These are phyloP conservation scores for Branchipolynoe longqiensis DNA, from an alignment of 2,888 invertebrate genomes.

Conservation along the genomic window DNA sequence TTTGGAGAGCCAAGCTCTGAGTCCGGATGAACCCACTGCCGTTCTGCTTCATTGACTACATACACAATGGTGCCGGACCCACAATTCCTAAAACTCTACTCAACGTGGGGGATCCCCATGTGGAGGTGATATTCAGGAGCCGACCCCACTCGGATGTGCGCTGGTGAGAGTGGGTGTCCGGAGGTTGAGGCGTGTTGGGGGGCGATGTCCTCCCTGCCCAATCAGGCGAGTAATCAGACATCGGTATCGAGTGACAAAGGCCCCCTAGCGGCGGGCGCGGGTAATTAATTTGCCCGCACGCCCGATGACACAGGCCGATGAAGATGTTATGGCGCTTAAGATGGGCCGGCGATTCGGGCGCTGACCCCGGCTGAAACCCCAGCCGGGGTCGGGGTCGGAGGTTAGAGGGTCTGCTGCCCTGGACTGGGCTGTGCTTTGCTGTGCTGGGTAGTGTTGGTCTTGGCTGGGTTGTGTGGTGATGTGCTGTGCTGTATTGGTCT, in stretches of 20 bases:
- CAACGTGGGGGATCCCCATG: too few species aligned
- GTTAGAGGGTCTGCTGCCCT: neutral
- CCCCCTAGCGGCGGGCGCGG: neutral
- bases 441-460: constrained; percentile 6
- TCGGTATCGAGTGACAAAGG: constrained; percentile 47
- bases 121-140: too few species aligned
- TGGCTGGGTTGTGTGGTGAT: constrained; percentile 1
- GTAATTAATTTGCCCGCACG: constrained; percentile 50
- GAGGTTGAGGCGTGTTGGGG: neutral
- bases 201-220: neutral
- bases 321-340: constrained; percentile 45
- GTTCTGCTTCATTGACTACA: too few species aligned
- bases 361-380: constrained; percentile 8
- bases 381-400: constrained; percentile 27
- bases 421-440: neutral
- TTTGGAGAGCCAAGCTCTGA: too few species aligned
- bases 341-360: neutral
- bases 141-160: neutral
- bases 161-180: neutral
- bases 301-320: constrained; percentile 28
- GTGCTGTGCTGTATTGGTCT: constrained; percentile 50
- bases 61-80: too few species aligned
- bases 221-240: constrained; percentile 51
- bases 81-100: too few species aligned
- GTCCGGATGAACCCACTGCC: too few species aligned